Evolutionary conservation across 2,113 vertebrate species (phyloP).

Genomic region (Diadophis punctatus): DNA sequence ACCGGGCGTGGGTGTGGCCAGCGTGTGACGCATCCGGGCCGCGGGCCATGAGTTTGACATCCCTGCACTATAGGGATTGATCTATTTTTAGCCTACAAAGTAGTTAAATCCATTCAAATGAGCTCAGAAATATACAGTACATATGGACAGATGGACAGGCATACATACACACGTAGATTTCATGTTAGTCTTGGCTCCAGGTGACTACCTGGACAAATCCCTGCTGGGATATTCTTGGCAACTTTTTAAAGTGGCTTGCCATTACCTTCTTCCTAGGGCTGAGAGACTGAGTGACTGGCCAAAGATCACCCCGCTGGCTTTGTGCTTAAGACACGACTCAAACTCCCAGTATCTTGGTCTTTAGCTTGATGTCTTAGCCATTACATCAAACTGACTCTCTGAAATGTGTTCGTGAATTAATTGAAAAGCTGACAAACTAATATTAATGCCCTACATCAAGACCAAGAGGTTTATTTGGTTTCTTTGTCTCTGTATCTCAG

Average conservation of each 20-base stretch:
- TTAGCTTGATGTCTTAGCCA: background rate
- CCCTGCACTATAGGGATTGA: background rate
- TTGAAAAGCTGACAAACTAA: background rate
- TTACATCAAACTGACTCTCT: background rate
- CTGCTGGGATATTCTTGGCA: background rate
- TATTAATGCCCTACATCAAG: background rate
- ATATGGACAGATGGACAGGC: background rate
- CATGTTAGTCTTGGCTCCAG: background rate
- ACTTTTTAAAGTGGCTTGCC: background rate
- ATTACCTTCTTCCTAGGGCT: background rate
- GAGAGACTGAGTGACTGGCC: background rate
- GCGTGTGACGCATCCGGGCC: no score
- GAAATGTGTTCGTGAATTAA: background rate
- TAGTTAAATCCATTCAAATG: background rate
- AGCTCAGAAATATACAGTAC: background rate
- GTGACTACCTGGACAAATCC: background rate
- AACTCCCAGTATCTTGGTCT: background rate
- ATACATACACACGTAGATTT: background rate
- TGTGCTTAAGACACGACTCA: background rate
- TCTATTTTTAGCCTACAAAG: background rate
- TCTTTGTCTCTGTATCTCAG: background rate
- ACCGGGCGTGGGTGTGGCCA: no score
- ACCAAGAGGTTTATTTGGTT: background rate
- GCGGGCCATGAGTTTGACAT: no score
- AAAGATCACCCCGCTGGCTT: background rate